Evolutionary conservation across 37 sponge, comb jelly and placozoan genomes (phyloP).

Genomic region (Crambe crambe): DNA sequence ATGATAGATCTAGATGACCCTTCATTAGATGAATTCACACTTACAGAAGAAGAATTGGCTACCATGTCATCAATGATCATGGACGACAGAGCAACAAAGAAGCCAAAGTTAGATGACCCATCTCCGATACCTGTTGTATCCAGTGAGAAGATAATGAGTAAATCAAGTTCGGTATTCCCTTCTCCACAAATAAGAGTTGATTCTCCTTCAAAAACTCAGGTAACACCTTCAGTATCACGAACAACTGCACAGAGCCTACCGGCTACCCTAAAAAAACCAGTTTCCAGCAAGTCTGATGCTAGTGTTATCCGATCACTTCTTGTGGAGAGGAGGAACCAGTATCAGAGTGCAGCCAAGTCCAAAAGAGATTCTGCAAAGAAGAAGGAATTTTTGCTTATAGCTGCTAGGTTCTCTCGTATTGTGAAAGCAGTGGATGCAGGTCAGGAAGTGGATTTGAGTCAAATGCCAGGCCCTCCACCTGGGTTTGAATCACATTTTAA

Average conservation of each 20-base stretch:
- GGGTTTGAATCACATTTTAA: conserved; percentile 61
- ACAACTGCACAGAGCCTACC: conserved; percentile 41
- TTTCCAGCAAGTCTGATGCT: conserved; percentile 3
- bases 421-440: conserved; percentile 59
- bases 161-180: not conserved
- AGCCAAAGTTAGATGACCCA: not conserved
- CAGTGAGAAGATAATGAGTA: not conserved
- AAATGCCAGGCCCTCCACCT: conserved; percentile 83
- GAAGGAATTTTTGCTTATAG: conserved; percentile 45
- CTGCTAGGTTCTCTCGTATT: conserved; percentile 57
- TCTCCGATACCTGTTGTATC: not conserved
- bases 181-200: not conserved
- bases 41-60: conserved; percentile 61
- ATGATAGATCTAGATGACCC: conserved; percentile 56
- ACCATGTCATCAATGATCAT: conserved; percentile 33
- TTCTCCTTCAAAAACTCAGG: not conserved
- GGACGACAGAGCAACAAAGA: conserved; percentile 46
- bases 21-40: conserved; percentile 64
- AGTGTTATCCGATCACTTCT: conserved; percentile 18
- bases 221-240: not conserved
- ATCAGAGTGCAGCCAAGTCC: conserved; percentile 56
- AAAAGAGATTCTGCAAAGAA: conserved; percentile 11
- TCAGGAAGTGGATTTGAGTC: conserved; percentile 53
- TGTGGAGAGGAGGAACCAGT: conserved; percentile 67
- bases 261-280: conserved; percentile 1